phyloP scores from a whole-genome alignment of 2,888 invertebrate genomes.

The Idaea aversata region DNA sequence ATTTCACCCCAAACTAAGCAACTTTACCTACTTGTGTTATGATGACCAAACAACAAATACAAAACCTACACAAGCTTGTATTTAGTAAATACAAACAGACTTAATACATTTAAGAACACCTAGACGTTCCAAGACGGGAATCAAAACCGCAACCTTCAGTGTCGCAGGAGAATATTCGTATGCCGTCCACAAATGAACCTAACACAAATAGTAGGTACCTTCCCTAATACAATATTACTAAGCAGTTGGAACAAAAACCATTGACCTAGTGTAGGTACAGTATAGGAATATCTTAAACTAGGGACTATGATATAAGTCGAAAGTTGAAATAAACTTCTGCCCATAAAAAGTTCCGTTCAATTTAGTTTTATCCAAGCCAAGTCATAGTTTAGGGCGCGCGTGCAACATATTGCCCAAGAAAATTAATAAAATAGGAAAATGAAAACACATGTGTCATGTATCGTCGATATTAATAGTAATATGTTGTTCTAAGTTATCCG shows the following conservation, averaged over 20 bases:
- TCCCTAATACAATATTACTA: background rate
- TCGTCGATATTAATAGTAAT: slow-evolving; percentile 9
- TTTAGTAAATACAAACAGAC: too few species aligned
- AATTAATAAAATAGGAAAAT: slow-evolving; percentile 65
- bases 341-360: slow-evolving; percentile 72
- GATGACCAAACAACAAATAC: too few species aligned
- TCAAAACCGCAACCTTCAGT: too few species aligned
- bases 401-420: slow-evolving; percentile 72
- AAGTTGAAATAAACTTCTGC: slow-evolving; percentile 56
- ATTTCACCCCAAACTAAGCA: background rate
- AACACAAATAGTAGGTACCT: too few species aligned
- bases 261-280: background rate
- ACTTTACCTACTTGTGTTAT: too few species aligned
- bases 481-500: slow-evolving; percentile 5
- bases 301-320: slow-evolving; percentile 42
- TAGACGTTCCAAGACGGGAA: too few species aligned
- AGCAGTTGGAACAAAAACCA: background rate
- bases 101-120: too few species aligned
- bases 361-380: slow-evolving; percentile 61
- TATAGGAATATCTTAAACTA: background rate
- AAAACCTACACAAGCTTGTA: too few species aligned
- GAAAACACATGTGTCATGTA: slow-evolving; percentile 27
- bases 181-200: too few species aligned
- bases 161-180: too few species aligned
- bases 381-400: slow-evolving; percentile 66